Percentiles rank a stretch among this genome's conserved stretches.
Conservation (phyloP, 2,888 invertebrate species). For the Drosophila emarginata region DNA sequence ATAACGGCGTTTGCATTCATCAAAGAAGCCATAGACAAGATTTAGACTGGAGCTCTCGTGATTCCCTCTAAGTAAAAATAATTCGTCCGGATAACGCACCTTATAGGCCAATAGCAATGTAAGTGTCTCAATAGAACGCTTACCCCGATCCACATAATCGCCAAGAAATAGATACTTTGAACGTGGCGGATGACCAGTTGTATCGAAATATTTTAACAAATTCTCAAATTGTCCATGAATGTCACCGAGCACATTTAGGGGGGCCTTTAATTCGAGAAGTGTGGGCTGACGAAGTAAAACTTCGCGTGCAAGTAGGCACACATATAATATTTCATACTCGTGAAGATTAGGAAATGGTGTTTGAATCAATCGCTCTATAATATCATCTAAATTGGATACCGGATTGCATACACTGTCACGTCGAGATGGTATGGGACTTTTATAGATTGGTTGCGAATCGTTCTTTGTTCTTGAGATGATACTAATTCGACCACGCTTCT, state of each 20-base stretch:
- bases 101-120: conserved; percentile 97
- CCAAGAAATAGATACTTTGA: conserved; percentile 98
- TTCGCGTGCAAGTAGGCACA: conserved; percentile 97
- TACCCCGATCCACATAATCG: conserved; percentile 87
- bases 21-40: conserved; percentile 98
- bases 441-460: background rate
- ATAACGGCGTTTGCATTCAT: conserved; percentile 95
- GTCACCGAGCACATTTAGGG: conserved; percentile 98
- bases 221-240: conserved; percentile 99
- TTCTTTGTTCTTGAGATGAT: background rate
- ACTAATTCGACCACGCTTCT: background rate
- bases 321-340: conserved; percentile 96
- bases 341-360: conserved; percentile 98
- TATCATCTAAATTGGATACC: conserved; percentile 34
- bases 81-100: conserved; percentile 98
- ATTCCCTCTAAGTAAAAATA: conserved; percentile 96
- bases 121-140: conserved; percentile 97
- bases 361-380: conserved; percentile 39
- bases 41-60: conserved; percentile 98
- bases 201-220: conserved; percentile 96
- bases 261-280: conserved; percentile 97
- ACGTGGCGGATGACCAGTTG: conserved; percentile 98
- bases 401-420: conserved; percentile 17
- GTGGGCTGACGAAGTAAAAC: conserved; percentile 98
- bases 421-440: no score